Conservation (phyloP, 2,888 invertebrate genomes). For the Hirtodrosophila trivittata region DNA sequence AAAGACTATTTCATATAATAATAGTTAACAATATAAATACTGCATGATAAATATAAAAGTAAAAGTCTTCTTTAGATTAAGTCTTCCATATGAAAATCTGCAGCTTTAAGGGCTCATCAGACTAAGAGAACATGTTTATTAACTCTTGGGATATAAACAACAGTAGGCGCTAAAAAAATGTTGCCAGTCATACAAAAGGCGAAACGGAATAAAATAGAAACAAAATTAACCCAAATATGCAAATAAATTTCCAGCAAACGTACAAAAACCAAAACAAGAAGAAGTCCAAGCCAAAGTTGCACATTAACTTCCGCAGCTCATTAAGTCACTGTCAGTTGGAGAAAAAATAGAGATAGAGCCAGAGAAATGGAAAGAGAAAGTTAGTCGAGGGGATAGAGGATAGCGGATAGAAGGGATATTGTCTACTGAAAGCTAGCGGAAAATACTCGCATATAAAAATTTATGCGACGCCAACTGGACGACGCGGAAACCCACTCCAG, state of each 20-base stretch:
- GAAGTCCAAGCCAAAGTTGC: conserved; percentile 57
- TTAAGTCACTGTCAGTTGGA: conserved; percentile 71
- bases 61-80: no score
- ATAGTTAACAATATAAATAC: no score
- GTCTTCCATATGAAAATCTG: no score
- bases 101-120: no score
- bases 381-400: not conserved
- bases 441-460: conserved; percentile 67
- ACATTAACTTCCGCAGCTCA: conserved; percentile 80
- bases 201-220: conserved; percentile 38
- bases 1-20: no score
- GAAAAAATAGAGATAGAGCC: not conserved
- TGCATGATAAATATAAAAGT: no score
- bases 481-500: no score
- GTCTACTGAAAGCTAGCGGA: conserved; percentile 43
- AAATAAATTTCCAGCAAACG: conserved; percentile 64
- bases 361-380: not conserved
- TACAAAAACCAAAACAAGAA: no score
- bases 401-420: conserved; percentile 2
- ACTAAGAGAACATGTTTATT: conserved; percentile 41
- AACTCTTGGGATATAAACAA: conserved; percentile 11
- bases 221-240: conserved; percentile 77
- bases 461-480: conserved; percentile 80
- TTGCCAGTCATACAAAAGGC: conserved; percentile 44
- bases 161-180: conserved; percentile 20